Conservation (phyloP, 2,797 vertebrate species). For the Sebastes minor region DNA sequence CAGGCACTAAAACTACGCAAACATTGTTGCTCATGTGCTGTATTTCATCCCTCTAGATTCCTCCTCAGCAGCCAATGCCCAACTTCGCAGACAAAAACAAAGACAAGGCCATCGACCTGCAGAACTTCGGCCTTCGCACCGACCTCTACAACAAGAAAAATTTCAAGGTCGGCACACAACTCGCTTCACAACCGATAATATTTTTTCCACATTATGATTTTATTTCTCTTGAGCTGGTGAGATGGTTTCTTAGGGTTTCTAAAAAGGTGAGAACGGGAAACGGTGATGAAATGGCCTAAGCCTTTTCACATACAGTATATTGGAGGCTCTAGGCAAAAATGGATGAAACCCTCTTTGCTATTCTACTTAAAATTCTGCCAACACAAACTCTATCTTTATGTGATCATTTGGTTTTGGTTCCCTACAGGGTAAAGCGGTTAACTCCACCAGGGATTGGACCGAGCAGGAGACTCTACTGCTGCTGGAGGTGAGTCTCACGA, state of each 20-base stretch:
- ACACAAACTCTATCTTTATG: not conserved
- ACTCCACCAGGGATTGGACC: slow-evolving; percentile 93
- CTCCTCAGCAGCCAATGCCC: slow-evolving; percentile 92
- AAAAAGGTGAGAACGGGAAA: not conserved
- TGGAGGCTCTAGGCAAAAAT: not conserved
- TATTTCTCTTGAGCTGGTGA: not conserved
- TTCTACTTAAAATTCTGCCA: not conserved
- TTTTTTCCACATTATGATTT: not conserved
- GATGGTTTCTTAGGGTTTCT: not conserved
- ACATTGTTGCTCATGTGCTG: not conserved
- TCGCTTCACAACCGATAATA: not conserved
- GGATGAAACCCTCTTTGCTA: not conserved
- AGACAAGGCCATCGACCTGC: slow-evolving; percentile 93
- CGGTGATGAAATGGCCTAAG: too few species aligned
- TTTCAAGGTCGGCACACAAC: slow-evolving; percentile 77
- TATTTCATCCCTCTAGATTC: slow-evolving; percentile 79
- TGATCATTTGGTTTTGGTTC: not conserved
- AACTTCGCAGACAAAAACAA: slow-evolving; percentile 93
- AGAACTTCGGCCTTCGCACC: slow-evolving; percentile 94
- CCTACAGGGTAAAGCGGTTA: slow-evolving; percentile 86
- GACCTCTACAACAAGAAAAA: slow-evolving; percentile 96
- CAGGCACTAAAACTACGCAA: not conserved
- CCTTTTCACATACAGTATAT: not conserved
- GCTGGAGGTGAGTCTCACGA: slow-evolving; percentile 86
- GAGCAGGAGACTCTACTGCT: slow-evolving; percentile 97